Evolutionary conservation across 2,113 vertebrate genomes (phyloP).

Genomic region (Ancistrus triradiatus): DNA sequence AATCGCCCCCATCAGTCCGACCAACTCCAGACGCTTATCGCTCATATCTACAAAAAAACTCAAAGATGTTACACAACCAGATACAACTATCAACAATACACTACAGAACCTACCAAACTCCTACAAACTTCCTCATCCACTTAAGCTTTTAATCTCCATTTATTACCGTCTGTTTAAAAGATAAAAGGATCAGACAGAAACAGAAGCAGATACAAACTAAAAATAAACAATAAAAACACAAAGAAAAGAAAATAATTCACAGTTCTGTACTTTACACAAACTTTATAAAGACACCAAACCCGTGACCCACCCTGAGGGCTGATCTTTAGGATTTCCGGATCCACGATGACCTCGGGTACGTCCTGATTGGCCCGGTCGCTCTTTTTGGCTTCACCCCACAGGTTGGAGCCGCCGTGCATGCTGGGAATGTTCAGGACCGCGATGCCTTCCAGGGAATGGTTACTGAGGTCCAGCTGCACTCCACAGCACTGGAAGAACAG

Average conservation of each 20-base stretch:
- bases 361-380: constrained; percentile 59
- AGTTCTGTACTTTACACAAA: too few relatives aligned
- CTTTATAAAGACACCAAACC: too few relatives aligned
- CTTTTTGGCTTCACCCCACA: constrained; percentile 85
- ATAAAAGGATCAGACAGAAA: not conserved
- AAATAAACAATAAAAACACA: too few relatives aligned
- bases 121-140: too few relatives aligned
- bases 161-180: too few relatives aligned
- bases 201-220: too few relatives aligned
- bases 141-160: too few relatives aligned
- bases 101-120: too few relatives aligned
- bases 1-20: constrained; percentile 85
- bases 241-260: too few relatives aligned
- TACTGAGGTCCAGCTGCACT: constrained; percentile 73
- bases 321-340: constrained; percentile 80
- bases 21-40: constrained; percentile 83
- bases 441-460: constrained; percentile 74
- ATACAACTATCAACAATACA: not conserved
- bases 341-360: constrained; percentile 73
- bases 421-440: constrained; percentile 92
- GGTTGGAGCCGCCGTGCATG: constrained; percentile 89
- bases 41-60: constrained; percentile 73
- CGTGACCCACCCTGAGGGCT: constrained; percentile 79
- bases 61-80: not conserved
- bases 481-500: constrained; percentile 73